Conservation (phyloP, 1,140 invertebrate genomes). For the Dendrolimus punctatus region DNA sequence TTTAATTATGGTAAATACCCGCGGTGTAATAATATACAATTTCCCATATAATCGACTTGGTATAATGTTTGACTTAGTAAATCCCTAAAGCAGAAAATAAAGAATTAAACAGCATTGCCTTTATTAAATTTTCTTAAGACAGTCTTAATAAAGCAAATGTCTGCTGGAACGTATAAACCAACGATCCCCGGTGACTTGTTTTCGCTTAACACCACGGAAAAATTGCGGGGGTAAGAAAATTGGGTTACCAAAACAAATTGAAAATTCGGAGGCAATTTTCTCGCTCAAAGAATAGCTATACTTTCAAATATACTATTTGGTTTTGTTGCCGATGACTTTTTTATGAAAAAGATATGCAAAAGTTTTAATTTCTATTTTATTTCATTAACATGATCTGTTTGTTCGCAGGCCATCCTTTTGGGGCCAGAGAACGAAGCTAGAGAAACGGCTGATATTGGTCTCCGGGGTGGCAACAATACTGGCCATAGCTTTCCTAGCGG, state of each 20-base stretch:
- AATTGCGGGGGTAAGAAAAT: slow-evolving; percentile 48
- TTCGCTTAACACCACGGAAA: slow-evolving; percentile 42
- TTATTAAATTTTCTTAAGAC: background rate
- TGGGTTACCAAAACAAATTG: slow-evolving; percentile 57
- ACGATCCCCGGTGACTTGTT: slow-evolving; percentile 31
- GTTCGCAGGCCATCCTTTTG: slow-evolving; percentile 87
- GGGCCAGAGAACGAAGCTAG: slow-evolving; percentile 84
- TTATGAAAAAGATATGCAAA: background rate
- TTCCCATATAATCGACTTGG: too few relatives aligned
- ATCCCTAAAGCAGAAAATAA: too few relatives aligned
- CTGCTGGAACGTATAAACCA: slow-evolving; percentile 18
- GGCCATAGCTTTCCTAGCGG: slow-evolving; percentile 78
- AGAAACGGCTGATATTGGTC: slow-evolving; percentile 81
- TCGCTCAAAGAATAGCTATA: slow-evolving; percentile 46
- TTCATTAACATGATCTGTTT: background rate
- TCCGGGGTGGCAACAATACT: slow-evolving; percentile 76
- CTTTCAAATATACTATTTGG: slow-evolving; percentile 20
- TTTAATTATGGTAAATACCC: too few relatives aligned
- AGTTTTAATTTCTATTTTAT: too few relatives aligned
- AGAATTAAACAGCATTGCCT: too few relatives aligned
- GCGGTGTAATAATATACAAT: too few relatives aligned
- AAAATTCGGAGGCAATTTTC: slow-evolving; percentile 61
- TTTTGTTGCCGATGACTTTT: slow-evolving; percentile 3
- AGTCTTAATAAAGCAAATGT: slow-evolving; percentile 22
- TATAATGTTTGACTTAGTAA: too few relatives aligned